Conservation (phyloP, 1,140 invertebrate species). For the Drosophila sproati region DNA sequence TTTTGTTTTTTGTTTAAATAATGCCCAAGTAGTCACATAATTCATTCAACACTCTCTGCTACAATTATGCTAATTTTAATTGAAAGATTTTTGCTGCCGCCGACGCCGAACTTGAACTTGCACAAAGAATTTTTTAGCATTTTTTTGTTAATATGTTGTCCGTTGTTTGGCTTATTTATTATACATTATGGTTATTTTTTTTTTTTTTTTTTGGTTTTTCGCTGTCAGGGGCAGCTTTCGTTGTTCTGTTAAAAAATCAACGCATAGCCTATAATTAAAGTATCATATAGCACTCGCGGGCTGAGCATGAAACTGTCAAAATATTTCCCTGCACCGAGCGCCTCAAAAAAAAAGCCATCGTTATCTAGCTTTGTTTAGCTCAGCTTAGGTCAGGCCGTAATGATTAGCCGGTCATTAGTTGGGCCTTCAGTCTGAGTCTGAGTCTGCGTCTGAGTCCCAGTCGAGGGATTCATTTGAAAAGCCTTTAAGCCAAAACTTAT, state of each 20-base stretch:
- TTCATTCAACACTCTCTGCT: slow-evolving; percentile 77
- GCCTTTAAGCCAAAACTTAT: slow-evolving; percentile 78
- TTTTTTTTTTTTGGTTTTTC: slow-evolving; percentile 16
- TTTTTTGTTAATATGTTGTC: slow-evolving; percentile 35
- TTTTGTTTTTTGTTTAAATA: slow-evolving; percentile 59
- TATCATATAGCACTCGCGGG: slow-evolving; percentile 81
- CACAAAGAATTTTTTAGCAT: slow-evolving; percentile 62
- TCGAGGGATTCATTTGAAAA: slow-evolving; percentile 78
- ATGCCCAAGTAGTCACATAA: slow-evolving; percentile 82
- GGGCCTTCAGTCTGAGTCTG: slow-evolving; percentile 29
- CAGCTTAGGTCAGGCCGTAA: slow-evolving; percentile 56
- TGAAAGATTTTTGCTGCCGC: slow-evolving; percentile 71
- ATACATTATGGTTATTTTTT: slow-evolving; percentile 54
- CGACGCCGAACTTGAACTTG: slow-evolving; percentile 29
- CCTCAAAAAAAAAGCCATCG: slow-evolving; percentile 38
- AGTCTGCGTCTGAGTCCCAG: slow-evolving; percentile 33
- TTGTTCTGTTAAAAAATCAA: slow-evolving; percentile 69
- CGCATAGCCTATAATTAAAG: slow-evolving; percentile 77
- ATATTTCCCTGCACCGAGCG: slow-evolving; percentile 62
- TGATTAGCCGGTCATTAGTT: slow-evolving; percentile 81
- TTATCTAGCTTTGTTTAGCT: slow-evolving; percentile 63
- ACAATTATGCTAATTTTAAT: slow-evolving; percentile 83
- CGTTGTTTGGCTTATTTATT: slow-evolving; percentile 68
- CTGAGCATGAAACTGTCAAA: slow-evolving; percentile 81
- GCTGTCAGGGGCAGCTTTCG: slow-evolving; percentile 44